Evolutionary conservation across 1,140 invertebrate species (phyloP).

Genomic region (Anoplophora glabripennis): DNA sequence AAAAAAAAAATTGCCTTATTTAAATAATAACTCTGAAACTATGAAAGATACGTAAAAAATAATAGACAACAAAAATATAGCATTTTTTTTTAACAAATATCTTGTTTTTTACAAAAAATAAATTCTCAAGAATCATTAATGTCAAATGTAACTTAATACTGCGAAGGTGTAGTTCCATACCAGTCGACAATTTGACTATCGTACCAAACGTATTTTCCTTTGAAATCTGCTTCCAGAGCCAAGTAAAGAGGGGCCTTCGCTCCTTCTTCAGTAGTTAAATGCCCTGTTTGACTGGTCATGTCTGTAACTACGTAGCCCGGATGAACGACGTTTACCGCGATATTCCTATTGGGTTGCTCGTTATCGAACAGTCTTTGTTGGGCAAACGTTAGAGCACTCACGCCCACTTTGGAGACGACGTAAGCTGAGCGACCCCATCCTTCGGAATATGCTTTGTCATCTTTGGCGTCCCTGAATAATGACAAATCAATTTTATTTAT

Average conservation of each 20-base stretch:
- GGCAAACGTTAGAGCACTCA: constrained; percentile 59
- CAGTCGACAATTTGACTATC: constrained; percentile 47
- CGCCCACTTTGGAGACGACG: constrained; percentile 63
- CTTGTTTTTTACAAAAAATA: too few relatives aligned
- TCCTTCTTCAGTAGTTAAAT: constrained; percentile 62
- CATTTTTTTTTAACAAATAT: too few relatives aligned
- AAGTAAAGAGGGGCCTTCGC: constrained; percentile 47
- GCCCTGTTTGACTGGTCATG: constrained; percentile 62
- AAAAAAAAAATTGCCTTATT: too few relatives aligned
- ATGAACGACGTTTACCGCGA: constrained; percentile 63
- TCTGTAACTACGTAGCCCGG: constrained; percentile 69
- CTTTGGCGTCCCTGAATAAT: constrained; percentile 51
- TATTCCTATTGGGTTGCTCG: constrained; percentile 51
- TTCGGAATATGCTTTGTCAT: constrained; percentile 50
- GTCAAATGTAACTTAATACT: too few relatives aligned
- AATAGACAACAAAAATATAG: too few relatives aligned
- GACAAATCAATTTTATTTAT: too few relatives aligned
- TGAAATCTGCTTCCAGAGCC: constrained; percentile 47
- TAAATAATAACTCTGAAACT: too few relatives aligned
- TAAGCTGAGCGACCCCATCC: constrained; percentile 65
- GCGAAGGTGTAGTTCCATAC: constrained; percentile 14
- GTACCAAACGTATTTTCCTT: constrained; percentile 50
- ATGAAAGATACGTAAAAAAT: too few relatives aligned
- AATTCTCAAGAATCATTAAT: too few relatives aligned
- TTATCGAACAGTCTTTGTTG: constrained; percentile 58